A percentile compares a stretch with the other conserved stretches of the same genome.
Evolutionary conservation across 2,888 invertebrate genomes (phyloP).

Genomic region (Xestia c-nigrum): DNA sequence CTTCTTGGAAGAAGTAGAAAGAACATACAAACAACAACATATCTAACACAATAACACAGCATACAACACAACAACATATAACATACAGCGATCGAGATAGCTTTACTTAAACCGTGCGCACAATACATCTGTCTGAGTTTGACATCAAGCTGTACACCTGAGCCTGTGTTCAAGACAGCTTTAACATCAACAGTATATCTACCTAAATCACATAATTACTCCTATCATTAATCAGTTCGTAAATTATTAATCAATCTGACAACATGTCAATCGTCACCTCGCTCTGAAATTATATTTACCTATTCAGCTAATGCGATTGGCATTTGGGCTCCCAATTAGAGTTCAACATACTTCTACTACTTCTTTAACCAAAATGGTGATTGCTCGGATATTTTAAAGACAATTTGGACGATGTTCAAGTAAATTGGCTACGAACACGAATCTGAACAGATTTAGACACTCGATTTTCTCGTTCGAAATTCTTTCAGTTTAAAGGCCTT

Average conservation of each 20-base stretch:
- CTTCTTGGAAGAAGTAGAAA: no score
- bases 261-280: conserved; percentile 38
- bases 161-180: not conserved
- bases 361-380: conserved; percentile 57
- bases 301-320: conserved; percentile 43
- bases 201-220: conserved; percentile 34
- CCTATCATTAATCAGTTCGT: conserved; percentile 25
- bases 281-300: conserved; percentile 48
- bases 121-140: not conserved
- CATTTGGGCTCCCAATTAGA: conserved; percentile 51
- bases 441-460: conserved; percentile 41
- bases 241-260: conserved; percentile 54
- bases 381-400: conserved; percentile 59
- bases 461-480: conserved; percentile 36
- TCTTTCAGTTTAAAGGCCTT: conserved; percentile 17
- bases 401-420: conserved; percentile 53
- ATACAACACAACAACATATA: no score
- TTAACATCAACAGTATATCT: conserved; percentile 21
- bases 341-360: conserved; percentile 54
- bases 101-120: not conserved
- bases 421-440: conserved; percentile 54
- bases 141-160: conserved; percentile 16
- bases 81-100: not conserved
- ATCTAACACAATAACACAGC: no score
- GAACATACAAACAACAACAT: no score